phyloP scores from a whole-genome alignment of 2,113 vertebrate genomes.

The Bagarius yarrelli region DNA sequence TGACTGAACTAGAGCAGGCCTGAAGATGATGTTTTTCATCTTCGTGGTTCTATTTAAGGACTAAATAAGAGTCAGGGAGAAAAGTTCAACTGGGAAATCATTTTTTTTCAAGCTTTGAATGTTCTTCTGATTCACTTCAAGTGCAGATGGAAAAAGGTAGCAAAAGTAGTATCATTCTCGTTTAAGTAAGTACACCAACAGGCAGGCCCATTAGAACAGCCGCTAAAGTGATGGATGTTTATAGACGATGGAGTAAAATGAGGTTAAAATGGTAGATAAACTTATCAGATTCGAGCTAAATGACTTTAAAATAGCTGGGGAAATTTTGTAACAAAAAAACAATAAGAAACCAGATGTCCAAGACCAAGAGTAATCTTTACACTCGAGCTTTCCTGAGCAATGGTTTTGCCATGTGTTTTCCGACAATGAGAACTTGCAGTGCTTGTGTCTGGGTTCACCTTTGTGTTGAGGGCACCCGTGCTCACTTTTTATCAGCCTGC shows the following conservation, averaged over 20 bases:
- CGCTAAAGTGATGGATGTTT: neutral
- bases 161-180: neutral
- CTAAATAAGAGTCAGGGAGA: neutral
- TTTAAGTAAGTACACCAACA: neutral
- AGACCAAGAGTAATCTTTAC: neutral
- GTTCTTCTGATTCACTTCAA: neutral
- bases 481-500: constrained; percentile 25
- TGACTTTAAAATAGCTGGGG: neutral
- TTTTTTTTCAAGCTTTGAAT: neutral
- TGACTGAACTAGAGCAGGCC: neutral
- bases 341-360: neutral
- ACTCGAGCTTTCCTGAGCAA: constrained; percentile 2
- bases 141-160: neutral
- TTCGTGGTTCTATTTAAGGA: neutral
- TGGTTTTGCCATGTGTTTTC: constrained; percentile 12
- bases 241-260: neutral
- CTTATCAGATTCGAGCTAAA: neutral
- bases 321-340: too few relatives aligned
- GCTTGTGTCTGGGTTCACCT: constrained; percentile 32
- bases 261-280: neutral
- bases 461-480: constrained; percentile 3
- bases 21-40: neutral
- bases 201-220: neutral
- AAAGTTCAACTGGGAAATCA: constrained; percentile 3
- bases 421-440: constrained; percentile 27